Base-by-base conservation (phyloP, 2,797 vertebrate species). In the Novumbra hubbsi region DNA sequence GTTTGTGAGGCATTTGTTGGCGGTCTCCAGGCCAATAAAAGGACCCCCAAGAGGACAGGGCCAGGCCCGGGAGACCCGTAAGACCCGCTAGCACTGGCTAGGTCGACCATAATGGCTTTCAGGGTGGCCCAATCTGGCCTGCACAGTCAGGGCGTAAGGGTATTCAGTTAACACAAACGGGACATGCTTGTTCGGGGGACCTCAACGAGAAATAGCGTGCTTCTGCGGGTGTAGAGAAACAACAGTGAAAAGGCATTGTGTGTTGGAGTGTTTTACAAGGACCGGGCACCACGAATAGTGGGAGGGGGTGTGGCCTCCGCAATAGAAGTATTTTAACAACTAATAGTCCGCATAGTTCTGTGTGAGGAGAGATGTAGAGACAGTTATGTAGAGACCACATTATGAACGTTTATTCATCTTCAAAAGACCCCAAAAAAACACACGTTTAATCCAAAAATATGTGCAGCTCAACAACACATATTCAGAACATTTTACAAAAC, bases 91-190 rank as follows among this genome's bases (percentile, higher is more conserved):
- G 75, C 24, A 38, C 66, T 55, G 64, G 64, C 62, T 69, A 70
- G 49, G 69, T 55, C 74, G 81, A 78, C 81, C 86, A 81, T 81
- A 86, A 88, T 85, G 86, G 80, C 88, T 89, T 89, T 89, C 89
- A 90, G 87, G 90, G 90, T 90, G 88, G 89, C 83, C 87, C 65
- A 70, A 67, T 34, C 55, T 72, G 57, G 55, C 24, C 80, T 76
- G 86, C 87, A 84, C 81, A 81, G 84, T 79, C 77, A 73, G 81
- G 84, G 89, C 90, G 91, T 85, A 82, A 86, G 84, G 89, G 82
- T 80, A 91, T 89, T 90, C 86, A 89, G 81, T 90, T 89, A 83
- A 89, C 90, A 91, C 89, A 90, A 91, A 92, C 88, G 87, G 86
- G 88, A 87, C 78, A 80, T 86, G 75, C 86, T 86, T 77, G 80